Base-by-base conservation (phyloP, 1,140 invertebrate species). In the Aphelinus certus region DNA sequence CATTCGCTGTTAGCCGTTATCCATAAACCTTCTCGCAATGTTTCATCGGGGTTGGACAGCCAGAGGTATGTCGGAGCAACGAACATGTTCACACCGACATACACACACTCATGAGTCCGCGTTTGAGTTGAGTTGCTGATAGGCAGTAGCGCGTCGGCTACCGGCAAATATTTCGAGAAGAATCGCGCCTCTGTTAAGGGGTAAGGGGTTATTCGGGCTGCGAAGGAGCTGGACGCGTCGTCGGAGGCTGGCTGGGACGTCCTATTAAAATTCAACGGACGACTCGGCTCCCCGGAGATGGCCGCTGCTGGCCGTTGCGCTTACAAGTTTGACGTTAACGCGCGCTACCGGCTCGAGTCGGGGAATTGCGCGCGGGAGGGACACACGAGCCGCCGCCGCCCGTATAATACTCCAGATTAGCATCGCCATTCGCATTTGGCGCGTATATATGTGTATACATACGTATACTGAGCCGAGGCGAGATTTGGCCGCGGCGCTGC, bases 381-480 rank as follows among this genome's bases (percentile, higher is more conserved):
- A 7, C 45, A 45, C 7, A 55, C 53, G 43, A 3, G 10, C 56
- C 47, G 6, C 49, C 51, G 26, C 26, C 26, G 26, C 26, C 48
- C 58, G 48, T 69, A 63, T 76, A 55, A 75, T 74, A 77, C 78
- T 80, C 80, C 78, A 81, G 79, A 81, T 81, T 81, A 81, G 73
- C 74, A 81, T 81, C 78, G 57, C 71, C 42, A 66, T 72, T 65
- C 48, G 74, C 72, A 26, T 26, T 26, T 26, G 69, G 55, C 9
- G 26, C 26, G 26, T 26, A 26, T 26, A 26, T 26, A 26, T 26
- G 26, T 26, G 26, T 26, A 26, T 26, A 26, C 0, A 26, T 26
- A 26, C 26, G 26, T 26, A 26, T 26, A 26, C 26, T 26, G 26
- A 26, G 26, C 26, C 10, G 46, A 63, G 61, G 61, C 45, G 61